Evolutionary conservation across 2,113 vertebrate genomes (phyloP), one percentile per base, ranked within the genome.

Genomic region (Pycnonotus jocosus): DNA sequence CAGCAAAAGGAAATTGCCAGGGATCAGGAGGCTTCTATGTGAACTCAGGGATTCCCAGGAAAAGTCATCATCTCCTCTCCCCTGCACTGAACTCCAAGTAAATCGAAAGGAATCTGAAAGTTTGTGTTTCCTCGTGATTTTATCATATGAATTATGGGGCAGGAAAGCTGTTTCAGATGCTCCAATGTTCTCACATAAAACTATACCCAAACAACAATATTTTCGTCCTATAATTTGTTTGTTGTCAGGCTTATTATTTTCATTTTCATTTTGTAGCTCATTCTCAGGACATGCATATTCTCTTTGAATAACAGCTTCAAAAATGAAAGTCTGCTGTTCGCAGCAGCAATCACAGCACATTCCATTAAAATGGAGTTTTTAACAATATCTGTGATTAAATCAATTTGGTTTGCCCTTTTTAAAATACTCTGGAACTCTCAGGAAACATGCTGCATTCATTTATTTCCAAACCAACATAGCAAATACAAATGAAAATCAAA

Each of bases 401-500:
- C 72, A 89, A 89, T 89, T 37, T 85, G 56, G 48, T 94, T 96
- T 97, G 94, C 96, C 95, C 92, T 96, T 92, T 90, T 51, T 4
- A 91, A 88, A 96, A 93, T 25, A 68, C 69, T 65, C 57, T 11
- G 56, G n/a, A 92, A 94, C 90, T 82, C 91, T 92, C 53, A 28
- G 64, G 73, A 91, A 94, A 94, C 78, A 78, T 42, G 57, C 18
- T 89, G 23, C 30, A 85, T 68, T 10, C 88, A 88, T 94, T 96
- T 93, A 68, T 88, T 87, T 95, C 51, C 72, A 90, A 53, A 81
- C 51, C 81, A 88, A 85, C 2, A 3, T 4, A 69, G 76, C 50
- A 92, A 88, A 92, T 56, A 94, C 69, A 89, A 90, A 91, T 44
- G 87, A 90, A 96, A 97, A 96, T 69, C 76, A 95, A 96, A 91